phyloP scores from a whole-genome alignment of 2,888 invertebrate genomes.

The Choristoneura rosaceana region DNA sequence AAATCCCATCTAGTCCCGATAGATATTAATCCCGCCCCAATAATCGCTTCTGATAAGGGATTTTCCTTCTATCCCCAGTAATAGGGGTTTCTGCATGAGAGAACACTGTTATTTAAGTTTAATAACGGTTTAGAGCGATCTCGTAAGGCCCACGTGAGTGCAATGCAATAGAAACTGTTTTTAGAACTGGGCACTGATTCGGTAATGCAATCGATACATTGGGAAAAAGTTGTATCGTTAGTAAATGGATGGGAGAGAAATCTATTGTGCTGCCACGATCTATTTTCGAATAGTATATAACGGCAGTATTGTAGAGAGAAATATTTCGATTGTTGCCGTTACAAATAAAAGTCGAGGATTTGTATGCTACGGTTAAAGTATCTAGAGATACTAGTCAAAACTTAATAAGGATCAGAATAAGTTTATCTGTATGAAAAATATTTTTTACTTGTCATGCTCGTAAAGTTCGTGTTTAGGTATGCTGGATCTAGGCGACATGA shows the following conservation, averaged over 20 bases:
- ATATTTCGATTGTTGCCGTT: background rate
- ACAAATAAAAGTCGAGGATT: background rate
- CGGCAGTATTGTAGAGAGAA: background rate
- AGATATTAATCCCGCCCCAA: constrained; percentile 77
- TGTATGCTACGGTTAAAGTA: background rate
- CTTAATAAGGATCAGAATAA: too few species aligned
- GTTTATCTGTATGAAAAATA: too few species aligned
- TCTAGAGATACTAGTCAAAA: too few species aligned
- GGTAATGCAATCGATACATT: constrained; percentile 15
- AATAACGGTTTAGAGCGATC: constrained; percentile 66
- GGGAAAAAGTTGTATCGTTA: constrained; percentile 14
- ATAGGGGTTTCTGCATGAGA: constrained; percentile 79
- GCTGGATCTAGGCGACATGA: too few species aligned
- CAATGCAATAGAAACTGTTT: constrained; percentile 45
- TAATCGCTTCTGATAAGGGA: constrained; percentile 80
- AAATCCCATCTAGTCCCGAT: constrained; percentile 68
- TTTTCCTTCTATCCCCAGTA: constrained; percentile 78
- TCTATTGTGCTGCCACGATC: background rate
- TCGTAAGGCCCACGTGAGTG: constrained; percentile 51
- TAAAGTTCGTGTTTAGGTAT: too few species aligned
- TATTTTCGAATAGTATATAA: background rate
- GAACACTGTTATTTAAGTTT: constrained; percentile 74
- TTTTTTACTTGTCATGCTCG: too few species aligned
- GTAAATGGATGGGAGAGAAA: background rate
- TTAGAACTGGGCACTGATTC: constrained; percentile 19